Conservation (phyloP, 1,140 invertebrate species). For the Nautilus pompilius region DNA sequence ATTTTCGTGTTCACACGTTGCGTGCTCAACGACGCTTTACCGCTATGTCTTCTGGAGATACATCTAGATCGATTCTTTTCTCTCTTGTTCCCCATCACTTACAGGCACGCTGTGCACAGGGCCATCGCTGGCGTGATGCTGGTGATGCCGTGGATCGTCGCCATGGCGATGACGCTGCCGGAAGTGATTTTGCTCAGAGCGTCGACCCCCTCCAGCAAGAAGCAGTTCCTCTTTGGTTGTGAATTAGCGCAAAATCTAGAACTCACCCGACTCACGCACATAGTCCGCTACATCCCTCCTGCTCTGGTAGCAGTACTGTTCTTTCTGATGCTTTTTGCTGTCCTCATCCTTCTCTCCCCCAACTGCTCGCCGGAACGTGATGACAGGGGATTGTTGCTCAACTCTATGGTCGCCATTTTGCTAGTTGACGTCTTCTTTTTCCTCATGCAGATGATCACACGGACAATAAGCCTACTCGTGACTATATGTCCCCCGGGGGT, state of each 20-base stretch:
- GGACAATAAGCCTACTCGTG: background rate
- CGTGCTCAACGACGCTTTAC: background rate
- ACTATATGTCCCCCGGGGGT: background rate
- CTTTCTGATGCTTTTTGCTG: background rate
- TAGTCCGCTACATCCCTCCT: background rate
- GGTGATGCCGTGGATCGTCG: background rate
- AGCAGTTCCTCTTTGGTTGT: background rate
- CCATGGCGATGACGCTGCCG: conserved; percentile 1
- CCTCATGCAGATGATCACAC: conserved; percentile 3
- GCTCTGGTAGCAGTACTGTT: background rate
- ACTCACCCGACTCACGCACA: background rate
- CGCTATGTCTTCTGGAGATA: background rate
- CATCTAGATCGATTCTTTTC: conserved; percentile 1
- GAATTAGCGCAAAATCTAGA: background rate
- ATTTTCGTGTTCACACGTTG: background rate
- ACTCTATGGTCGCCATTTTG: conserved; percentile 1
- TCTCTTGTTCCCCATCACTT: background rate
- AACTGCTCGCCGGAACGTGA: background rate
- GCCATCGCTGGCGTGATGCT: background rate
- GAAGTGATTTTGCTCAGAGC: background rate
- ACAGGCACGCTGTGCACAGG: background rate
- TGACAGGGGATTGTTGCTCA: background rate
- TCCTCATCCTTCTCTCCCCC: background rate
- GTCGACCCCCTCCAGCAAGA: background rate
- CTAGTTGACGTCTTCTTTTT: conserved; percentile 1